phyloP scores from a whole-genome alignment of 1,140 invertebrate species.

The Dryas iulia region DNA sequence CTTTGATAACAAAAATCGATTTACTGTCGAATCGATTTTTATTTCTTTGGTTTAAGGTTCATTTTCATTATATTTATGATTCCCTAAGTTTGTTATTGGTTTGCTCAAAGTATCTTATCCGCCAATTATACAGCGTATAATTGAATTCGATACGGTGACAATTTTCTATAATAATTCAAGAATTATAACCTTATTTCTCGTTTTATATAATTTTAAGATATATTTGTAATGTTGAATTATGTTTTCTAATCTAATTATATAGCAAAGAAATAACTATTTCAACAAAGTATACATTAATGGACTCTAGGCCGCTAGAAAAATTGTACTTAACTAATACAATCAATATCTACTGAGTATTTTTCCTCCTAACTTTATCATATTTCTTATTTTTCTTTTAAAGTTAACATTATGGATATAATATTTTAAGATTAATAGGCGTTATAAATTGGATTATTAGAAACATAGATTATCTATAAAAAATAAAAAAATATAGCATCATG shows the following conservation, averaged over 20 bases:
- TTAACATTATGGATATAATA: no score
- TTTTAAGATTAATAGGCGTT: no score
- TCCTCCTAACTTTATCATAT: no score
- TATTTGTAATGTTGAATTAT: background rate
- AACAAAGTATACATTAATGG: background rate
- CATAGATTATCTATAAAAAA: no score
- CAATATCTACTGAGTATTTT: no score
- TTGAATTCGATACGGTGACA: slow-evolving; percentile 47
- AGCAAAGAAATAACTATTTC: background rate
- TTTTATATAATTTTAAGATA: slow-evolving; percentile 7
- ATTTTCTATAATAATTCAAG: slow-evolving; percentile 44
- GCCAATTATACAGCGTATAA: slow-evolving; percentile 53
- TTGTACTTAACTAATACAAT: no score
- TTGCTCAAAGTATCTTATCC: slow-evolving; percentile 44
- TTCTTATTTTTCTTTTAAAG: no score
- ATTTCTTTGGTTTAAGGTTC: slow-evolving; percentile 18
- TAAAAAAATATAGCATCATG: no score
- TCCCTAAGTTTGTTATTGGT: slow-evolving; percentile 24
- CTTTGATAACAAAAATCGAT: slow-evolving; percentile 25
- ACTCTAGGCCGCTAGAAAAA: no score
- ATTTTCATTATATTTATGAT: slow-evolving; percentile 13
- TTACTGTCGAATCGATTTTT: slow-evolving; percentile 19
- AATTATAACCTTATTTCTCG: slow-evolving; percentile 12
- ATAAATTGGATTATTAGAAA: no score
- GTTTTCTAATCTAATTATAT: background rate